phyloP scores from a whole-genome alignment of 2,113 vertebrate species.

The Anoplopoma fimbria region DNA sequence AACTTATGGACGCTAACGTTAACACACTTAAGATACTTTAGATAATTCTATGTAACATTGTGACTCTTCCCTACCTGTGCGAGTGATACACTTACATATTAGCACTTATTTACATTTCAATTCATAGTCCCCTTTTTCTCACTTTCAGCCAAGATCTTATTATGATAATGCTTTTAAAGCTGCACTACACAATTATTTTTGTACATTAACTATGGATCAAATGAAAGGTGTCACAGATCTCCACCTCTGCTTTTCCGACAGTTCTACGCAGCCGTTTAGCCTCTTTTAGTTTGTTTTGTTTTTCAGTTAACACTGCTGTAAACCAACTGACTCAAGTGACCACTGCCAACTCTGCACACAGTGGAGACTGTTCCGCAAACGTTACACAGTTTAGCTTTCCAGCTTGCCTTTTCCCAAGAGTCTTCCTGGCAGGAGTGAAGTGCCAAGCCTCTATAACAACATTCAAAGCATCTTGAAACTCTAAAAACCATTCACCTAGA shows the following conservation, averaged over 20 bases:
- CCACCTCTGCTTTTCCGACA: no score
- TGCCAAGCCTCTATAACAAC: neutral
- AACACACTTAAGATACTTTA: neutral
- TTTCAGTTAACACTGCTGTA: neutral
- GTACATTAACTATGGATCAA: neutral
- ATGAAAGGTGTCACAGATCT: neutral
- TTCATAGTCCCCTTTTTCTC: neutral
- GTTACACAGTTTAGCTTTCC: neutral
- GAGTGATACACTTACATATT: neutral
- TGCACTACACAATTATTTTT: no score
- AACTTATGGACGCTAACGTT: neutral
- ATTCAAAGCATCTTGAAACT: neutral
- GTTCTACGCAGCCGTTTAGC: neutral
- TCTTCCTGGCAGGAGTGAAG: constrained; percentile 28
- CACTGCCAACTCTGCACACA: neutral
- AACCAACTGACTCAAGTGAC: constrained; percentile 9
- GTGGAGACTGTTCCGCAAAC: neutral
- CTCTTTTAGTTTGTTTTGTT: neutral
- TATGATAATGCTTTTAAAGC: no score
- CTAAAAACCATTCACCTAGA: constrained; percentile 36
- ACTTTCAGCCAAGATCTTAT: no score
- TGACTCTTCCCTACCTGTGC: neutral
- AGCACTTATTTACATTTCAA: neutral
- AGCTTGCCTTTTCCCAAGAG: constrained; percentile 22
- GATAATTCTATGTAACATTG: no score